These are phyloP conservation scores for Gallinago solitaria DNA, from an alignment of 2,797 vertebrate species.

Conservation along the genomic window DNA sequence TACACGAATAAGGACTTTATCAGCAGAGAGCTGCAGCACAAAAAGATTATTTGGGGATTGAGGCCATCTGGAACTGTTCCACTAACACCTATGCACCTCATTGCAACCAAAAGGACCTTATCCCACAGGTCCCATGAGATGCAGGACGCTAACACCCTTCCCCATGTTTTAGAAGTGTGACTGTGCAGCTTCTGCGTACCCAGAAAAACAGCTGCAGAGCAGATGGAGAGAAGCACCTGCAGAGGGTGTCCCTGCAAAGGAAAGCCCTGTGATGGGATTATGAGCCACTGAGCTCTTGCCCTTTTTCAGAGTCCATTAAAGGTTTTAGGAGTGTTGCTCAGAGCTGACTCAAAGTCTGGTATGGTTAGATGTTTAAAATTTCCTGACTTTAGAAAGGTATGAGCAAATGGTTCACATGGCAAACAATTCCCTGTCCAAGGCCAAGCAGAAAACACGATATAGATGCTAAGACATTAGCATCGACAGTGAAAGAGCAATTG, in stretches of 20 bases:
- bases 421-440: background rate
- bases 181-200: background rate
- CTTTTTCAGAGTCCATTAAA: background rate
- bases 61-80: background rate
- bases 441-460: background rate
- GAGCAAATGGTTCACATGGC: background rate
- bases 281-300: background rate
- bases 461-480: background rate
- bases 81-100: background rate
- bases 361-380: background rate
- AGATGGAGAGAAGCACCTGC: background rate
- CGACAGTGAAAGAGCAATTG: background rate
- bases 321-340: background rate
- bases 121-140: background rate
- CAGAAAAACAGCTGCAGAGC: background rate
- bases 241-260: background rate
- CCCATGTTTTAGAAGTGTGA: background rate
- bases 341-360: background rate
- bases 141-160: background rate
- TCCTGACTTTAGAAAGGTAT: background rate
- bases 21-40: background rate
- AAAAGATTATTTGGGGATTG: background rate
- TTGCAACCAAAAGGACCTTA: background rate
- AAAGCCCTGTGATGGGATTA: background rate
- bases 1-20: background rate